Evolutionary conservation across 1,140 invertebrate genomes (phyloP).

Genomic region (Euura saliciscinereae): DNA sequence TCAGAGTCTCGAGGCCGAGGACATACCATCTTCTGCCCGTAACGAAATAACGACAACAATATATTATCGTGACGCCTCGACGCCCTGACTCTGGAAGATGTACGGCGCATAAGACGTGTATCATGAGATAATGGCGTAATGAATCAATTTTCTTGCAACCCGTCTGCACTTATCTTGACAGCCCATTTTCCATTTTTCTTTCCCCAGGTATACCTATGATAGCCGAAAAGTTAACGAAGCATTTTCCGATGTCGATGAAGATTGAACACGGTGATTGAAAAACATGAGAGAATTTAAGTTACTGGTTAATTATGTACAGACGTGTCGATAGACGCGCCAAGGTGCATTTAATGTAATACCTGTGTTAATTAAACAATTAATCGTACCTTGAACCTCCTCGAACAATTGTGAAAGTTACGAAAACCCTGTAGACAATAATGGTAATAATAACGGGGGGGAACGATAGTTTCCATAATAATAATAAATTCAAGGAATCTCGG

Average conservation of each 20-base stretch:
- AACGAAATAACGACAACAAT: neutral
- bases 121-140: neutral
- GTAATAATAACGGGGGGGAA: neutral
- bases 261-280: too few relatives aligned
- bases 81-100: neutral
- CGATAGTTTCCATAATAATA: neutral
- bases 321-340: too few relatives aligned
- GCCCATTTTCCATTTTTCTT: too few relatives aligned
- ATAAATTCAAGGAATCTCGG: neutral
- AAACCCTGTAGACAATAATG: neutral
- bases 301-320: too few relatives aligned
- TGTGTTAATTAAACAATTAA: too few relatives aligned
- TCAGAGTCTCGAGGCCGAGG: slow-evolving; percentile 1
- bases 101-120: neutral
- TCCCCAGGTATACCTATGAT: too few relatives aligned
- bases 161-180: neutral
- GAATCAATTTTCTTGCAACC: neutral
- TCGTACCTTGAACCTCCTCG: neutral
- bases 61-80: neutral
- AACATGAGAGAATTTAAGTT: too few relatives aligned
- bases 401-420: slow-evolving; percentile 1
- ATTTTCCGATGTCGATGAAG: too few relatives aligned
- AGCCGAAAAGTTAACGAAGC: too few relatives aligned
- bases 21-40: neutral
- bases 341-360: too few relatives aligned